phyloP scores from a whole-genome alignment of 2,888 invertebrate species.

The Diaprepes abbreviatus region DNA sequence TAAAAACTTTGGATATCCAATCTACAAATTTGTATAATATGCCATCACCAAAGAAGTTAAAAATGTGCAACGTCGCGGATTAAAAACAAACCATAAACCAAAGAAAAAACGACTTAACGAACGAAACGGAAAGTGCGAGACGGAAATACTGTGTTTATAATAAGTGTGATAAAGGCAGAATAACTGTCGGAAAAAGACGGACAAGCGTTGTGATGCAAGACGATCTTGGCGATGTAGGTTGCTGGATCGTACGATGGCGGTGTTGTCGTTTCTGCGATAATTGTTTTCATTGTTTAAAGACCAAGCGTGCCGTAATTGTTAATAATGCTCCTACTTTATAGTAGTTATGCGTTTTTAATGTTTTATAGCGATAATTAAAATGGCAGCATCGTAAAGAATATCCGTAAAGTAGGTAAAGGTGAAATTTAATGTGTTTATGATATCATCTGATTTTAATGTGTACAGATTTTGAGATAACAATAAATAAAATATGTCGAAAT shows the following conservation, averaged over 20 bases:
- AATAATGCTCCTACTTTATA: not conserved
- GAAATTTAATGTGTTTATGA: not conserved
- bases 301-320: constrained; percentile 9
- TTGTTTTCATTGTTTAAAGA: constrained; percentile 5
- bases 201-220: constrained; percentile 60
- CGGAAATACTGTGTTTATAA: not conserved
- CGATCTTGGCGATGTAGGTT: constrained; percentile 64
- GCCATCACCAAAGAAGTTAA: too few relatives aligned
- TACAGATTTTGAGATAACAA: not conserved
- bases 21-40: too few relatives aligned
- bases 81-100: not conserved
- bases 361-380: not conserved
- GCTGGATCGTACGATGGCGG: constrained; percentile 57
- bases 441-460: not conserved
- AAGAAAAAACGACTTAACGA: constrained; percentile 27
- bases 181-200: constrained; percentile 18
- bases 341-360: not conserved
- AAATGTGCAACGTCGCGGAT: constrained; percentile 8
- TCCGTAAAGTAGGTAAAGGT: constrained; percentile 5
- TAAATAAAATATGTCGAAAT: too few relatives aligned
- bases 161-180: constrained; percentile 26
- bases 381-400: not conserved
- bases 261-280: constrained; percentile 4
- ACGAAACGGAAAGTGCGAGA: constrained; percentile 41
- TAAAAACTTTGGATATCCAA: too few relatives aligned